Base-by-base conservation (phyloP, 2,113 vertebrate genomes). In the Cephalopterus ornatus region DNA sequence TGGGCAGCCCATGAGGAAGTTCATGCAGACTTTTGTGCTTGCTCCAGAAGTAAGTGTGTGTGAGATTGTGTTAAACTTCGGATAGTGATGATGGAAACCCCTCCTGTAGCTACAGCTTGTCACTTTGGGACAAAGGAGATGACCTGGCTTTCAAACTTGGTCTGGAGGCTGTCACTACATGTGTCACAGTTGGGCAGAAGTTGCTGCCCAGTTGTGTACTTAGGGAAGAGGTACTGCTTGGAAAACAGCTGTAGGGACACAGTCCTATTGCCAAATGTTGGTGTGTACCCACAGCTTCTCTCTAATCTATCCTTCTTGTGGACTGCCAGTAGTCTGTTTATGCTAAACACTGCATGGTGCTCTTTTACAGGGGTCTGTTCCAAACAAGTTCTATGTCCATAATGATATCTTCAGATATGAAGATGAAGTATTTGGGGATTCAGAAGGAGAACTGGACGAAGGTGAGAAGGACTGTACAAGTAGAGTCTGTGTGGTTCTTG, bases 321-420 rank as follows among this genome's bases (percentile, higher is more conserved):
- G 22, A 11, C 53, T 65, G 37, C 68, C 65, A 3, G 13, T 35
- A 6, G 6, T 28, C 39, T 1, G 0, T 26, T 1, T 26, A 5
- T 63, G 14, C 20, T 30, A 14, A 56, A n/a, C 14, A 15, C 26
- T 28, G 4, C 44, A 5, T 3, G 11, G 89, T 92, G 11, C 75
- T 95, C n/a, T 95, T 58, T 63, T 83, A 7, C 92, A 99, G 99
- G 99, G 99, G 32, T 99, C 99, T 62, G 99, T 99, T 97, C 99
- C 99, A 72, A 99, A 99, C 97, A 99, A 99, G 92, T 99, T 99
- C 98, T 99, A 99, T 47, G 99, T 99, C 95, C 99, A 99, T 97
- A 99, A 99, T 80, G 99, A 99, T 97, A 99, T 99, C 97, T 99
- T 99, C 97, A 98, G 99, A 84, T 99, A 99, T 2, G 99, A 99